Percentiles rank a stretch among this genome's conserved stretches.
Evolutionary conservation across 2,113 vertebrate species (phyloP).

Genomic region (Atractosteus spatula): DNA sequence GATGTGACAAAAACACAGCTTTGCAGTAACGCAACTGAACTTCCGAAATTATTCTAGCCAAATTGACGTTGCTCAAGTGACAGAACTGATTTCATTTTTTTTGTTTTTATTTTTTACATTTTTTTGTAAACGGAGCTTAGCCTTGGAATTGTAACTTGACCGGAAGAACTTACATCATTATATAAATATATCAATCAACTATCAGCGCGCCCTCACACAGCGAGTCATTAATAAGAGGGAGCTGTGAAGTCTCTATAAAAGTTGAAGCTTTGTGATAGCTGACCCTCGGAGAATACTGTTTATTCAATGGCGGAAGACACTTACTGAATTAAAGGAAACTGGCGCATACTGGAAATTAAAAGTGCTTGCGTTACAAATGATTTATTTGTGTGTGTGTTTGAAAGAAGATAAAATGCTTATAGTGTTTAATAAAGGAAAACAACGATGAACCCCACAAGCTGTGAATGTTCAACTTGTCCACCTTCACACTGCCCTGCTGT

Average conservation of each 20-base stretch:
- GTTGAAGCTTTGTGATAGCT: slow-evolving; percentile 23
- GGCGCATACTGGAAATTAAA: slow-evolving; percentile 19
- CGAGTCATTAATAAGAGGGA: slow-evolving; percentile 23
- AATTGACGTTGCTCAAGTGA: slow-evolving; percentile 2
- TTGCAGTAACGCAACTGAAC: background rate
- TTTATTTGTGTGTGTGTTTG: background rate
- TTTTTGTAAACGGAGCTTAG: slow-evolving; percentile 13
- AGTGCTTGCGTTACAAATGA: slow-evolving; percentile 16
- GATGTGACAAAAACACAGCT: background rate
- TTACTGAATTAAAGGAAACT: slow-evolving; percentile 26
- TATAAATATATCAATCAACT: slow-evolving; percentile 25
- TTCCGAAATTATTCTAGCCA: slow-evolving; percentile 1
- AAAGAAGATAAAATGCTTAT: background rate
- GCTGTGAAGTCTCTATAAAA: slow-evolving; percentile 20
- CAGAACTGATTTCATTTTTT: background rate
- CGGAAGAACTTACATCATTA: slow-evolving; percentile 22
- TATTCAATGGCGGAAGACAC: slow-evolving; percentile 21
- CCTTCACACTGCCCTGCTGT: background rate
- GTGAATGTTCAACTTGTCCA: slow-evolving; percentile 7
- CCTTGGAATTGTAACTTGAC: slow-evolving; percentile 16
- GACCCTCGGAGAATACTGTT: slow-evolving; percentile 23
- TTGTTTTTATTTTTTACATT: no score
- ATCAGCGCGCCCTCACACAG: slow-evolving; percentile 23
- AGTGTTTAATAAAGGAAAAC: slow-evolving; percentile 1
- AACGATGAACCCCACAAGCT: slow-evolving; percentile 3